Percentiles rank a stretch among this genome's conserved stretches.
These are phyloP conservation scores for Apodemia mormo DNA, from an alignment of 2,888 invertebrate species.

Conservation along the genomic window DNA sequence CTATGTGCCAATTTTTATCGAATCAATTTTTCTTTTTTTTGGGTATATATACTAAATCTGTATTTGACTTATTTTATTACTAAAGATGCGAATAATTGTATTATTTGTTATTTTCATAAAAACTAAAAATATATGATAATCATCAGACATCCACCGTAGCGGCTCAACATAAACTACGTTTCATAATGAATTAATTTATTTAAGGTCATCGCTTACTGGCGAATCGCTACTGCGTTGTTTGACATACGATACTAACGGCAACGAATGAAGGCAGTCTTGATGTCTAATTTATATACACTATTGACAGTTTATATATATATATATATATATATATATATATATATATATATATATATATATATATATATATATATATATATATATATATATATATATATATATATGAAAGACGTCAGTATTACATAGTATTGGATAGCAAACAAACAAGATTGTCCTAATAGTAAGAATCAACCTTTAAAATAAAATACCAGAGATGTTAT, in stretches of 20 bases:
- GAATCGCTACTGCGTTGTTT: neutral
- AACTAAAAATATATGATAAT: neutral
- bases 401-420: too few species aligned
- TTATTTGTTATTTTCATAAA: neutral
- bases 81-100: neutral
- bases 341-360: too few species aligned
- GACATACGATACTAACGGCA: neutral
- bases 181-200: neutral
- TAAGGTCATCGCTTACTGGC: conserved; percentile 5
- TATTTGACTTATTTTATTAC: neutral
- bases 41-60: too few species aligned
- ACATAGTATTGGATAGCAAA: too few species aligned
- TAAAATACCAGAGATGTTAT: neutral
- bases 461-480: neutral
- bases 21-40: too few species aligned
- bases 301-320: too few species aligned
- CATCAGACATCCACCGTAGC: neutral
- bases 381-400: too few species aligned
- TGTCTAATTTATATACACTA: too few species aligned
- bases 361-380: too few species aligned
- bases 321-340: too few species aligned
- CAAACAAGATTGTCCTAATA: neutral
- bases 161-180: neutral
- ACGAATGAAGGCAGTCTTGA: too few species aligned
- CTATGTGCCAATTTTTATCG: too few species aligned